Evolutionary conservation across 2,888 invertebrate species (phyloP).

Genomic region (Tenodera sinensis): DNA sequence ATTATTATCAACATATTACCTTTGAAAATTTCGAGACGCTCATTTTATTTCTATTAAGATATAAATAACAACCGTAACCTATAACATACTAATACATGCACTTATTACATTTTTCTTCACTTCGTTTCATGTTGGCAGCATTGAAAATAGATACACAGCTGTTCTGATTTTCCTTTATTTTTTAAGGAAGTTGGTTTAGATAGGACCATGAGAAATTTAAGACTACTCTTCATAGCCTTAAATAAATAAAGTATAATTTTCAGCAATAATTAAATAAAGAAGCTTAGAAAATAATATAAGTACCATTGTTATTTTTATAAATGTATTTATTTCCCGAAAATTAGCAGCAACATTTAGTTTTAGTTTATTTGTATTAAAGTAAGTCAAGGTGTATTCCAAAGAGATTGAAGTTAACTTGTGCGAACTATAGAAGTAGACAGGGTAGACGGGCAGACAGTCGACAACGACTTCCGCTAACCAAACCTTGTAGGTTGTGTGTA

Average conservation of each 20-base stretch:
- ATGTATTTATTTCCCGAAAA: no score
- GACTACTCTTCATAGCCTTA: no score
- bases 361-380: no score
- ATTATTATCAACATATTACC: background rate
- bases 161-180: background rate
- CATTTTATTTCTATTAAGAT: background rate
- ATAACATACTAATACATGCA: background rate
- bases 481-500: background rate
- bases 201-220: background rate
- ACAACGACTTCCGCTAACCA: background rate
- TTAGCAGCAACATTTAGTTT: no score
- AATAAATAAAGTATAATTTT: no score
- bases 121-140: background rate
- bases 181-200: background rate
- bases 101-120: background rate
- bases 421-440: background rate
- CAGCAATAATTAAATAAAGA: no score
- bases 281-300: no score
- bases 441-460: background rate
- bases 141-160: background rate
- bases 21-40: background rate
- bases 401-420: background rate
- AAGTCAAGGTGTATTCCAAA: no score
- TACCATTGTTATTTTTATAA: no score
- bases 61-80: background rate